phyloP scores from a whole-genome alignment of 2,113 vertebrate genomes.

The Circaetus gallicus region DNA sequence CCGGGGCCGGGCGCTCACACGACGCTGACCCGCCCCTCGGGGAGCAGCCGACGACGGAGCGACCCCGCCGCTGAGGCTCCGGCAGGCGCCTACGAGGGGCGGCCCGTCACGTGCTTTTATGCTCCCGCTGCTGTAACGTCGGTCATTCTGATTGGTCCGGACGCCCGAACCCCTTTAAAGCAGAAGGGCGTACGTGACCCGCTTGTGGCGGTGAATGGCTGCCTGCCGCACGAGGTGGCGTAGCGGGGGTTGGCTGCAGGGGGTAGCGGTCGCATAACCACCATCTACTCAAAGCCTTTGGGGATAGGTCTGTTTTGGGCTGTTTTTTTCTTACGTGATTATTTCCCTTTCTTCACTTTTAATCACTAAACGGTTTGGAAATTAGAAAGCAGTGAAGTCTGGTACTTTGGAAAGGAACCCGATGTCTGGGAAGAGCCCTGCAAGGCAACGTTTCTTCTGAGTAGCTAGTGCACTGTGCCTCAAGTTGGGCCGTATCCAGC shows the following conservation, averaged over 20 bases:
- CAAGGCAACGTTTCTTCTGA: background rate
- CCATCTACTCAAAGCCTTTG: background rate
- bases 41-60: too few relatives aligned
- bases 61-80: rapidly evolving
- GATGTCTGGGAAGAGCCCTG: rapidly evolving
- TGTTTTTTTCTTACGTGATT: background rate
- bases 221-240: rapidly evolving
- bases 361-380: background rate
- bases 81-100: rapidly evolving
- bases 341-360: background rate
- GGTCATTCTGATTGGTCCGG: too few relatives aligned
- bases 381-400: too few relatives aligned
- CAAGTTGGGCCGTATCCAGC: background rate
- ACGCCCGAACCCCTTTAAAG: too few relatives aligned
- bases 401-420: background rate
- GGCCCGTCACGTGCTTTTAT: background rate
- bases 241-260: rapidly evolving
- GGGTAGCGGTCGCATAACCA: rapidly evolving
- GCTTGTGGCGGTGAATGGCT: rapidly evolving
- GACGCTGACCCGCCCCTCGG: too few relatives aligned
- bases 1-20: too few relatives aligned
- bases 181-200: too few relatives aligned
- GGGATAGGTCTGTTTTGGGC: rapidly evolving
- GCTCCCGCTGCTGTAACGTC: rapidly evolving
- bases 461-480: too few relatives aligned